Evolutionary conservation across 2,888 invertebrate genomes (phyloP), one percentile per base, ranked within the genome.

Genomic region (Eristalinus sepulchralis): DNA sequence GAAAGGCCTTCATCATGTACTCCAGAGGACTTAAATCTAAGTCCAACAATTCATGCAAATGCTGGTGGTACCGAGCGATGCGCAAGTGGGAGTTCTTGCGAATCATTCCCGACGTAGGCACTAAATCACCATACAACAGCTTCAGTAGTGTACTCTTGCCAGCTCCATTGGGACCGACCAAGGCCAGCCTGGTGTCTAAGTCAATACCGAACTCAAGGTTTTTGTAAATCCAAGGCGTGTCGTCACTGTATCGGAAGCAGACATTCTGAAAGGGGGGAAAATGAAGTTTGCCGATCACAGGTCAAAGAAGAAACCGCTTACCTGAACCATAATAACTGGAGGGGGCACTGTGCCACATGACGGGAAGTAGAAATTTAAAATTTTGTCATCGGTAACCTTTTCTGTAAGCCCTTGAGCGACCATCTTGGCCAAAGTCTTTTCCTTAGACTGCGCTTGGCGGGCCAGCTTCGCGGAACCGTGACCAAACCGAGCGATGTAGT

Each of bases 381-480:
- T 95, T 94, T 98, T 99, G 91, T 99, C 99, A 88, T 94, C 95
- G 5, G 95, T 94, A 0, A 99, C 99, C 93, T 97, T 98, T 91
- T 99, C 99, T 0, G 99, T 99, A 27, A 99, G 94, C 1, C 99
- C 99, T 90, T 97, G 97, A 36, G 99, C 98, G 13, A 99, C 98
- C 99, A 99, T 99, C 93, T 99, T 99, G 27, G 98, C 98, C 81
- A 99, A 93, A 0, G 99, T 99, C 93, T 99, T 99, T 93, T 99
- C 99, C 93, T 99, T 99, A 88, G 98, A 99, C 93, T 99, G 99
- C 9, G 99, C 99, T 92, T 99, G 99, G 82, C 99, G 94, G 0
- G 99, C 99, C 88, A 99, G 93, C 93, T 99, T 99, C 0, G 99
- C 99, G 13, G 98, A 98, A 90, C 99, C 99, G 94, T 99, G 99